Percentiles rank a stretch among this genome's conserved stretches.
These are phyloP conservation scores for Siniperca undulata DNA, from an alignment of 2,797 vertebrate species.

Conservation along the genomic window DNA sequence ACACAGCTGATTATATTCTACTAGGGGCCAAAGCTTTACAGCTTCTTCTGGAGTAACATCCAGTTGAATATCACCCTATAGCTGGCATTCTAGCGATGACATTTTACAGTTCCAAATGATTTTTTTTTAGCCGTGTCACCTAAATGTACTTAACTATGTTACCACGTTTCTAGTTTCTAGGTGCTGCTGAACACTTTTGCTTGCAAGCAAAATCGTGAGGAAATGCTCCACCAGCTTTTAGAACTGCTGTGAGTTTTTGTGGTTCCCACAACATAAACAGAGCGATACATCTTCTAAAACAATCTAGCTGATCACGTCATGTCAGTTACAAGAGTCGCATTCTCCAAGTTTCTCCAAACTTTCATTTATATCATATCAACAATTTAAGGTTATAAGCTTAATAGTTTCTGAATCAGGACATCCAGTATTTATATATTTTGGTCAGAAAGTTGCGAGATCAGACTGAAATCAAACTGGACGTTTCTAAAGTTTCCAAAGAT, in stretches of 20 bases:
- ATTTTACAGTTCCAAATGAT: too few species aligned
- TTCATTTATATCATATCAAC: background rate
- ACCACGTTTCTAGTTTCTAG: background rate
- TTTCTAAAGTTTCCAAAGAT: too few species aligned
- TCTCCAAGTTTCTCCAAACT: background rate
- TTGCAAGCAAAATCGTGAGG: too few species aligned
- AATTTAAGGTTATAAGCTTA: background rate
- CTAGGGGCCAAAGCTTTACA: background rate
- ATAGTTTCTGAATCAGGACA: background rate
- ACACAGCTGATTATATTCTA: background rate
- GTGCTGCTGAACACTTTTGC: background rate
- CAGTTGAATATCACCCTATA: background rate
- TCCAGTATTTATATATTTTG: too few species aligned
- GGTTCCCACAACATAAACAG: too few species aligned
- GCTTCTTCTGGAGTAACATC: background rate
- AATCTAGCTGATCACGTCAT: too few species aligned
- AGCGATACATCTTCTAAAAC: too few species aligned
- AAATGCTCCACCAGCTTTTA: background rate
- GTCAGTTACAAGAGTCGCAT: background rate
- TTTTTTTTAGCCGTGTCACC: background rate
- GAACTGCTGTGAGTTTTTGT: too few species aligned
- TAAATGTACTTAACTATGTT: background rate
- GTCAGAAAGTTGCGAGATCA: too few species aligned
- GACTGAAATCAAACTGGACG: too few species aligned
- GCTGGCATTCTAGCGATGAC: background rate